Percentiles rank a stretch among this genome's conserved stretches.
Evolutionary conservation across 2,888 invertebrate species (phyloP).

Genomic region (Xanthia togata): DNA sequence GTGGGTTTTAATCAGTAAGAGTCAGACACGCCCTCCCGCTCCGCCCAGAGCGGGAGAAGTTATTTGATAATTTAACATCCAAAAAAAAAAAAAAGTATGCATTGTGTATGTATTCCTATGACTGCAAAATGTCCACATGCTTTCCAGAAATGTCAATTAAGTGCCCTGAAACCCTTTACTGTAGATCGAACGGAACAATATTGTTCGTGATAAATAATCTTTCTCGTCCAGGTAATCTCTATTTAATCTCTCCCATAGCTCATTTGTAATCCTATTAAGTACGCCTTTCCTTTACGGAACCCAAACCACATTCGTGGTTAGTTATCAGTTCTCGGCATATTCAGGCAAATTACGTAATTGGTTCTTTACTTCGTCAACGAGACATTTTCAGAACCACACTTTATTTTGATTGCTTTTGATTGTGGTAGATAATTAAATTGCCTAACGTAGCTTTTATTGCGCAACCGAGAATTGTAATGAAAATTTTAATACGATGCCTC

Average conservation of each 20-base stretch:
- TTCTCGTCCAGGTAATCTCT: not conserved
- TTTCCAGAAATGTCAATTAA: not conserved
- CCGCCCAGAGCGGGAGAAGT: too few species aligned
- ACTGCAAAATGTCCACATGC: not conserved
- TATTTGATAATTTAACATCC: too few species aligned
- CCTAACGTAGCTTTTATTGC: not conserved
- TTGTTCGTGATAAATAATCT: not conserved
- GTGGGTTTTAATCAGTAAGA: too few species aligned
- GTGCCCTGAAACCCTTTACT: not conserved
- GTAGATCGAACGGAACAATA: not conserved
- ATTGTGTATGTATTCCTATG: not conserved
- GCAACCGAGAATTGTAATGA: not conserved
- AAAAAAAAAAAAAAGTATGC: too few species aligned
- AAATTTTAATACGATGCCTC: not conserved
- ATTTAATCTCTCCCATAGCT: not conserved
- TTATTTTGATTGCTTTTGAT: constrained; percentile 11
- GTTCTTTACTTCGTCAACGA: not conserved
- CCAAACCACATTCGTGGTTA: constrained; percentile 6
- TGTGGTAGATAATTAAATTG: not conserved
- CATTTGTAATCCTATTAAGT: constrained; percentile 14
- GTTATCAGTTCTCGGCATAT: not conserved
- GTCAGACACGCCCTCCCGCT: too few species aligned
- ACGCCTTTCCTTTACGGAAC: not conserved
- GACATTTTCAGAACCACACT: constrained; percentile 3
- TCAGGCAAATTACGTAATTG: not conserved